Evolutionary conservation across 2,888 invertebrate genomes (phyloP), one percentile per base, ranked within the genome.

Genomic region (Melieria crassipennis): DNA sequence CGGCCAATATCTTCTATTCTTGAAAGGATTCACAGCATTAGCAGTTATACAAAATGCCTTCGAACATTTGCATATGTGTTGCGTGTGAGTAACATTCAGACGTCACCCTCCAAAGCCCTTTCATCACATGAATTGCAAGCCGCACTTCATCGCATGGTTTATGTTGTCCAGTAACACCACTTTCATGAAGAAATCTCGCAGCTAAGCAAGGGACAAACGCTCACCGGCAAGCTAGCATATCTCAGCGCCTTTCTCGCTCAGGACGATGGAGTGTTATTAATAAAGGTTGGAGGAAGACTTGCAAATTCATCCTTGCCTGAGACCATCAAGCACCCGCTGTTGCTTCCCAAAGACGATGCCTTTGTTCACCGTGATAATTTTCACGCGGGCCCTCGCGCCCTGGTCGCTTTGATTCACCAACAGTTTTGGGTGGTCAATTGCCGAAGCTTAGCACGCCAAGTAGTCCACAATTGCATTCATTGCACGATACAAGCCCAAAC

Each of bases 371-470:
- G 48, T 4, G 69, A 52, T 61, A 42, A 73, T 58, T n/a, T 66
- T n/a, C 70, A 72, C 58, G 71, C 70, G 47, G 73, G 72, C 10
- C 63, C 71, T 5, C 75, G 65, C 43, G 58, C 68, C 3, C 16
- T 75, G 5, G n/a, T 75, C 16, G 70, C 70, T 10, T 48, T 75
- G n/a, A 47, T 76, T n/a, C 72, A 73, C 10, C 71, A 75, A 9
- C 57, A 66, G 42, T 10, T 71, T 43, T 72, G 70, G 70, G 47
- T 65, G 11, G 3, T 74, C 4, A 67, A 67, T 43, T 66, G 58
- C 1, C 55, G 56, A 55, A 55, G 56, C 65, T 66, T 69, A 30
- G 72, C 58, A 30, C 42, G 70, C 5, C 55, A 69, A 11, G 57
- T 68, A 4, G 70, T 78, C 1, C 58, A 69, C 9, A 43, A 62